Conservation (phyloP, 2,888 invertebrate species). For the Phytoseiulus persimilis region DNA sequence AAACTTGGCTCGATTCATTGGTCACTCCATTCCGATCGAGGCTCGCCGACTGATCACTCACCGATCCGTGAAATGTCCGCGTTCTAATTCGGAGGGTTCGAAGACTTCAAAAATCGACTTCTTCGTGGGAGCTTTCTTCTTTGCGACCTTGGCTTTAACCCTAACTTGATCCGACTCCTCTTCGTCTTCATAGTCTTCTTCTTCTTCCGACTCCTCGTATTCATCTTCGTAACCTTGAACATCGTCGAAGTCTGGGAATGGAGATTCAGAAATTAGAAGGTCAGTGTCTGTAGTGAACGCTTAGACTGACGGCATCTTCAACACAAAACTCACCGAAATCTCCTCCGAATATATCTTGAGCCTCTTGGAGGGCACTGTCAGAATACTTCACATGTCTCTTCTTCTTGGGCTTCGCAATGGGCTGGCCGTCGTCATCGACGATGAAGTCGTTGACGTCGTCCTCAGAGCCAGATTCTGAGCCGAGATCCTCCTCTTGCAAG, state of each 20-base stretch:
- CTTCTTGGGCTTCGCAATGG: slow-evolving; percentile 57
- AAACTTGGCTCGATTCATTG: slow-evolving; percentile 27
- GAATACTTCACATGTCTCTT: slow-evolving; percentile 59
- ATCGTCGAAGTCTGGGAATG: slow-evolving; percentile 49
- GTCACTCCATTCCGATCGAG: slow-evolving; percentile 62
- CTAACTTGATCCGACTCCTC: slow-evolving; percentile 68
- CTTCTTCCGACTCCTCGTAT: slow-evolving; percentile 47
- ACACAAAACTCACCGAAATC: slow-evolving; percentile 62
- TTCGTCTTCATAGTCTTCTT: slow-evolving; percentile 66
- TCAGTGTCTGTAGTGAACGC: too few species aligned
- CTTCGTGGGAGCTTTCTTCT: slow-evolving; percentile 12
- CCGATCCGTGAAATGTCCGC: slow-evolving; percentile 82
- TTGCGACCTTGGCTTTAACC: slow-evolving; percentile 50
- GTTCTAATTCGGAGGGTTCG: slow-evolving; percentile 91
- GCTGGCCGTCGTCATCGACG: slow-evolving; percentile 86
- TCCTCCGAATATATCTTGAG: slow-evolving; percentile 98
- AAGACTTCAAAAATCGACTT: slow-evolving; percentile 75
- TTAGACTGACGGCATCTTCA: too few species aligned
- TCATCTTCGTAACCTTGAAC: slow-evolving; percentile 51
- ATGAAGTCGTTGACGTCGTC: slow-evolving; percentile 89
- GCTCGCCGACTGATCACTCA: too few species aligned
- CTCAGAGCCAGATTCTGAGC: slow-evolving; percentile 68
- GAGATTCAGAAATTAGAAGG: not conserved
- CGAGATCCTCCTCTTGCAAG: slow-evolving; percentile 61
- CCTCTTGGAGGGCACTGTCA: slow-evolving; percentile 85